Evolutionary conservation across 2,797 vertebrate species (phyloP), one percentile per base, ranked within the genome.

Genomic region (Halcyon leucocephala): DNA sequence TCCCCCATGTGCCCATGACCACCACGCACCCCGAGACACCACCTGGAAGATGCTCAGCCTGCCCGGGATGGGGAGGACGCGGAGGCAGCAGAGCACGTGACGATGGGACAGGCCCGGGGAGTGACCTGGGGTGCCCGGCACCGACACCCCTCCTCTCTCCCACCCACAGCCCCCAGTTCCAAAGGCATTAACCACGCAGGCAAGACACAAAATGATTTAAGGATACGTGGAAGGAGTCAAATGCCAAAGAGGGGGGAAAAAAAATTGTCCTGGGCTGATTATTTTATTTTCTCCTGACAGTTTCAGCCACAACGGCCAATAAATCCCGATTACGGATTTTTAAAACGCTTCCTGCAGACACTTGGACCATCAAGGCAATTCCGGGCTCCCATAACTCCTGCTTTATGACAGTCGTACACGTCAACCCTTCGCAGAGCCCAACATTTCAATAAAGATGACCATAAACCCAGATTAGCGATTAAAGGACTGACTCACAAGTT

Each of bases 221-320:
- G 60, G 77, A 44, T 77, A 73, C 0, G 21, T 35, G 51, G 58
- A 93, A 85, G 52, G 86, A 96, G 41, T 84, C 89, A 60, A 76
- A 93, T 60, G 72, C 46, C 6, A 13, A 92, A 77, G 44, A 15
- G 35, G 16, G 4, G 18, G 6, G 6, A 22, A 35, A 39, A 73
- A 39, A 66, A 76, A 64, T 29, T 52, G 51, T 18, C 94, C 62
- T 3, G 2, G 60, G 49, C 66, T 95, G 91, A 96, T 97, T 91
- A 97, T 95, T 96, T 96, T 95, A 97, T 97, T 97, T 95, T 94
- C 91, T 92, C 65, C 86, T 95, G 96, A 95, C 91, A 94, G 94
- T 90, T 92, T 90, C 93, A 96, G 94, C 83, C 91, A 90, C 81
- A 77, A 83, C 52, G 71, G 77, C 78, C 89, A 95, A 96, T 97